Percentiles rank a stretch among this genome's conserved stretches.
phyloP scores from a whole-genome alignment of 2,113 vertebrate genomes.

The Recurvirostra avosetta region DNA sequence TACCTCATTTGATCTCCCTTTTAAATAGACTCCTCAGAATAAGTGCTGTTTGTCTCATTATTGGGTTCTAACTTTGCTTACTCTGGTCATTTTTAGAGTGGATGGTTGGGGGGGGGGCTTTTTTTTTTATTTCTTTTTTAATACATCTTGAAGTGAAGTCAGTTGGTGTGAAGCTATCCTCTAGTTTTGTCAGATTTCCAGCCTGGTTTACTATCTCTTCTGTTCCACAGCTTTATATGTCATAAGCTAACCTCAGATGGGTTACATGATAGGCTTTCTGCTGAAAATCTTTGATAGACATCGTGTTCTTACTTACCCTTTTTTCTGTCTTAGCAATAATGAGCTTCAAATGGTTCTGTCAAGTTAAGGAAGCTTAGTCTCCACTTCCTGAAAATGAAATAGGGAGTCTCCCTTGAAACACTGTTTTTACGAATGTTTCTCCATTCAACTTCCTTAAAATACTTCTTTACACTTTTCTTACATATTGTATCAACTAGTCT shows the following conservation, averaged over 20 bases:
- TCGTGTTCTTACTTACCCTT: background rate
- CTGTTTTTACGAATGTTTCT: conserved; percentile 49
- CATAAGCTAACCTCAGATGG: background rate
- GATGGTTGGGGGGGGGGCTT: background rate
- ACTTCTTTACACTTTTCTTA: conserved; percentile 23
- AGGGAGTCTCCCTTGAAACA: background rate
- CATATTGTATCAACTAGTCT: background rate
- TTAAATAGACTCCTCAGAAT: background rate
- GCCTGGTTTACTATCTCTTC: background rate
- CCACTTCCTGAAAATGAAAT: background rate
- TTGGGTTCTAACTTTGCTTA: background rate
- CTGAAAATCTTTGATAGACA: background rate
- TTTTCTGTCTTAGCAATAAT: background rate
- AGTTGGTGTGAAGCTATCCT: background rate
- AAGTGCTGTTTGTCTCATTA: background rate
- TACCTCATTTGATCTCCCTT: background rate
- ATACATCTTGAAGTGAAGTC: background rate
- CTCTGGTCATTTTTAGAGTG: background rate
- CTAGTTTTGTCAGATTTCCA: conserved; percentile 1
- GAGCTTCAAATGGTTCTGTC: conserved; percentile 23
- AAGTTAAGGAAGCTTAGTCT: conserved; percentile 9
- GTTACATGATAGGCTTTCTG: background rate
- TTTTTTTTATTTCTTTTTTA: background rate
- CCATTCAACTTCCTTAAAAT: conserved; percentile 9
- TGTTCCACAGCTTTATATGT: background rate